Percentiles rank a stretch among this genome's conserved stretches.
Evolutionary conservation across 92 coral and sea anemone genomes (phyloP).

Genomic region (Paragorgia papillata): DNA sequence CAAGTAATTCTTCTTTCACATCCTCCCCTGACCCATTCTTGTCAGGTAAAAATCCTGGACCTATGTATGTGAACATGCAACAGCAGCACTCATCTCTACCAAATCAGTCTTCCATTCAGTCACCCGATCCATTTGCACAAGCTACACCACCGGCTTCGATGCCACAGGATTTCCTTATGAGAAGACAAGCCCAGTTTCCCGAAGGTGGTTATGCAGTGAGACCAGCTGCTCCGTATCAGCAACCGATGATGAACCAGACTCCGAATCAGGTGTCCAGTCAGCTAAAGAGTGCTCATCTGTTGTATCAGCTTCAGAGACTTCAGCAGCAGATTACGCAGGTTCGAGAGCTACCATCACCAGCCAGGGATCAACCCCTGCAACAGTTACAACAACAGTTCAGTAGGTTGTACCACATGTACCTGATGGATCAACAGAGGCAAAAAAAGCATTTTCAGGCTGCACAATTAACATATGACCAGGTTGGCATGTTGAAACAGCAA

Average conservation of each 20-base stretch:
- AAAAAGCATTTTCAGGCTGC: slow-evolving; percentile 73
- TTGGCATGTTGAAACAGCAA: slow-evolving; percentile 71
- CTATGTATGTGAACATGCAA: slow-evolving; percentile 34
- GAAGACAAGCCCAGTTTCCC: slow-evolving; percentile 20
- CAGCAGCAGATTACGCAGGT: slow-evolving; percentile 96
- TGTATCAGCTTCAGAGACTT: slow-evolving; percentile 92
- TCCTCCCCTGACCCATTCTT: slow-evolving; percentile 34
- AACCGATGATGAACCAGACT: slow-evolving; percentile 32
- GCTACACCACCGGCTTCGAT: slow-evolving; percentile 18
- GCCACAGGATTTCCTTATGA: slow-evolving; percentile 33
- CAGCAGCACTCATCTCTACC: slow-evolving; percentile 16
- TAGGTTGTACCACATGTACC: slow-evolving; percentile 80
- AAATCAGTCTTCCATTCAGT: slow-evolving; percentile 21
- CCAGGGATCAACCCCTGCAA: slow-evolving; percentile 68
- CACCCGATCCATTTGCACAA: slow-evolving; percentile 40
- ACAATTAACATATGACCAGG: slow-evolving; percentile 73
- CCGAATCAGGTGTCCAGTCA: slow-evolving; percentile 53
- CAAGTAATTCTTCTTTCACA: slow-evolving; percentile 28
- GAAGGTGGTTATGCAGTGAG: slow-evolving; percentile 22
- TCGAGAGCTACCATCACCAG: slow-evolving; percentile 67
- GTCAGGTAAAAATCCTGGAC: slow-evolving; percentile 1
- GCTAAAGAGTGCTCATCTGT: slow-evolving; percentile 83
- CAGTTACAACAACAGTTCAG: slow-evolving; percentile 93
- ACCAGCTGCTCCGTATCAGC: slow-evolving; percentile 26
- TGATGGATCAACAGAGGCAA: slow-evolving; percentile 84